These are phyloP conservation scores for Brienomyrus longianalis DNA, from an alignment of 2,113 vertebrate species.

Conservation along the genomic window DNA sequence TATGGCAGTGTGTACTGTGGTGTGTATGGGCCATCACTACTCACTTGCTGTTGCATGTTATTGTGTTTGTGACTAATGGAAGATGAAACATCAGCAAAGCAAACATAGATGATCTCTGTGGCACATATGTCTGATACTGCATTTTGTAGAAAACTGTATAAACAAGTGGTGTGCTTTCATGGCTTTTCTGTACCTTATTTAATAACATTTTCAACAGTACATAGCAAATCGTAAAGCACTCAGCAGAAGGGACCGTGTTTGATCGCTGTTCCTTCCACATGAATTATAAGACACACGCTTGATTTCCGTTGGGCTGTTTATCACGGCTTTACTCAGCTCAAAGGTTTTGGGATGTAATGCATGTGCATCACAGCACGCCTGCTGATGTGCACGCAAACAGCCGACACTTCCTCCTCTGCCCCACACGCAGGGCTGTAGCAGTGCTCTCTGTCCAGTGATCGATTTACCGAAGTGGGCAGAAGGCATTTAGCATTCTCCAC, in stretches of 20 bases:
- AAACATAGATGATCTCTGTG: neutral
- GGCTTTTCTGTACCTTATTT: neutral
- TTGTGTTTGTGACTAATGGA: neutral
- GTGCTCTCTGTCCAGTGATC: neutral
- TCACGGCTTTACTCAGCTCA: neutral
- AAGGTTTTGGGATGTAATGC: neutral
- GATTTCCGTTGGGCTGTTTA: neutral
- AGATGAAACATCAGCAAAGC: neutral
- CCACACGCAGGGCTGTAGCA: neutral
- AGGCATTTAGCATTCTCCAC: constrained; percentile 1
- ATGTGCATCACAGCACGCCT: neutral
- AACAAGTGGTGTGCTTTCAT: neutral
- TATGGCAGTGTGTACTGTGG: no score
- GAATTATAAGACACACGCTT: neutral
- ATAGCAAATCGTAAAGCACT: neutral
- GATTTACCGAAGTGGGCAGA: neutral
- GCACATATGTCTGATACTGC: neutral
- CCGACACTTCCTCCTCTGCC: neutral
- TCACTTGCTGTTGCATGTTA: neutral
- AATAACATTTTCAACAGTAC: neutral
- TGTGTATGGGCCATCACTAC: neutral
- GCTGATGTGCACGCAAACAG: neutral
- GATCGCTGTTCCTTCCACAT: neutral
- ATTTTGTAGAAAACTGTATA: neutral
- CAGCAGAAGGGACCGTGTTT: neutral